phyloP scores from a whole-genome alignment of 1,140 invertebrate species.

The Eupristina koningsbergeri region DNA sequence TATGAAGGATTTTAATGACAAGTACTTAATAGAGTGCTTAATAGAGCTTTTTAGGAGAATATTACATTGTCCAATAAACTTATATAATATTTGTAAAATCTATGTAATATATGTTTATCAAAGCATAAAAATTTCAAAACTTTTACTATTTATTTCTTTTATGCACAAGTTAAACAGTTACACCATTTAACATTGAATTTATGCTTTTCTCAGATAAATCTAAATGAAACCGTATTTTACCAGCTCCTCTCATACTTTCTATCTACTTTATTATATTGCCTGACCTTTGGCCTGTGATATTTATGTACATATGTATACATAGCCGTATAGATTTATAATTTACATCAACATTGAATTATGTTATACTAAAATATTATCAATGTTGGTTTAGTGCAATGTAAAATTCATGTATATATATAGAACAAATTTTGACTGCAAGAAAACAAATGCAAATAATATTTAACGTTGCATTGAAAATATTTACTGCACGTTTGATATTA shows the following conservation, averaged over 20 bases:
- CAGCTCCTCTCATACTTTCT: background rate
- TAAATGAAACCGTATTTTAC: constrained; percentile 51
- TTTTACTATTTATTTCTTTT: background rate
- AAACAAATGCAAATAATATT: no score
- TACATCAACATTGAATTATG: no score
- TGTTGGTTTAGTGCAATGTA: no score
- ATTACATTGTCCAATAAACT: background rate
- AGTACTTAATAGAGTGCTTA: background rate
- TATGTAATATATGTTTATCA: background rate
- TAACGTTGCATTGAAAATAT: no score
- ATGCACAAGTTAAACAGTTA: constrained; percentile 56
- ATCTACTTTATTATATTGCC: background rate
- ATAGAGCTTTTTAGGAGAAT: background rate
- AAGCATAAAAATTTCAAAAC: background rate
- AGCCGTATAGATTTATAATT: background rate
- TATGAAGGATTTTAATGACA: background rate
- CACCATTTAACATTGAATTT: constrained; percentile 58
- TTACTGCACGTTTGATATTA: no score
- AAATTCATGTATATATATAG: no score
- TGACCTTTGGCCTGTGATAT: background rate
- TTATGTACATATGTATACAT: background rate
- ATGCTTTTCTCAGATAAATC: constrained; percentile 60
- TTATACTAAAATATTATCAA: no score
- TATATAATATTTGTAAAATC: background rate
- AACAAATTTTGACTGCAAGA: no score